Evolutionary conservation across 2,113 vertebrate genomes (phyloP).

Genomic region (chimpanzee (Pan troglodytes)): NHGRI_mPanTro3-v2.1_pri NC_072398.2:210263501-210264000

Average conservation of each 20-base stretch:
- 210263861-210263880: neutral
- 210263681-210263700: neutral
- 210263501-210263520: neutral
- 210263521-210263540: too few relatives aligned
- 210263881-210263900: neutral
- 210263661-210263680: neutral
- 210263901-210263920: neutral
- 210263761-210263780: neutral
- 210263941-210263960: neutral
- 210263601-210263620: neutral
- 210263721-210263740: neutral
- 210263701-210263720: neutral
- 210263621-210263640: neutral
- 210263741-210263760: neutral
- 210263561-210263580: neutral
- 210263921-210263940: neutral
- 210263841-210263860: neutral
- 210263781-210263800: neutral
- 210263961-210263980: slow-evolving; percentile 15
- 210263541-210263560: neutral
- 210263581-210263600: neutral
- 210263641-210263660: neutral
- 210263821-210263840: neutral
- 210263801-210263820: neutral
- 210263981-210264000: neutral